Conservation (phyloP, 2,888 invertebrate genomes). For the Hoplodrina blanda region DNA sequence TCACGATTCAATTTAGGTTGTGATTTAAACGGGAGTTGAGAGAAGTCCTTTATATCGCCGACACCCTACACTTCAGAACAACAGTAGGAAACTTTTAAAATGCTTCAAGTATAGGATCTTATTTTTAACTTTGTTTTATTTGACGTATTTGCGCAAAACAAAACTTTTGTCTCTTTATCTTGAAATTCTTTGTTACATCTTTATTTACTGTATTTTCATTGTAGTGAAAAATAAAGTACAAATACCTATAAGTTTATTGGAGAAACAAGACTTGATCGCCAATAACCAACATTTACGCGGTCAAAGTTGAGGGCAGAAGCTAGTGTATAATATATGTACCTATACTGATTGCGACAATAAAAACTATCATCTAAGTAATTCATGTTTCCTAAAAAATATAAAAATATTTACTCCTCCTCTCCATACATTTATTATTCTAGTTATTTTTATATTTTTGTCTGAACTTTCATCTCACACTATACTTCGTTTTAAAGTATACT, state of each 20-base stretch:
- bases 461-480: constrained; percentile 18
- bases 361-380: no score
- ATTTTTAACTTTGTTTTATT: constrained; percentile 51
- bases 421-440: not conserved
- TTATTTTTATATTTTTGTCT: constrained; percentile 20
- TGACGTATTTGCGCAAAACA: constrained; percentile 46
- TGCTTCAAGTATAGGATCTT: constrained; percentile 43
- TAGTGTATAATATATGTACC: no score
- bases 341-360: no score
- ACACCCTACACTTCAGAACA: constrained; percentile 50
- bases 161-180: constrained; percentile 27
- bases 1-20: constrained; percentile 48
- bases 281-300: no score
- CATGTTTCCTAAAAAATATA: not conserved
- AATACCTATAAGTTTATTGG: no score
- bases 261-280: no score
- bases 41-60: constrained; percentile 44
- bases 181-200: constrained; percentile 18
- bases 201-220: not conserved
- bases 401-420: not conserved
- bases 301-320: no score
- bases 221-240: not conserved
- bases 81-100: constrained; percentile 55
- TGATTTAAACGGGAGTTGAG: constrained; percentile 19
- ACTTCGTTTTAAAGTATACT: constrained; percentile 35